These are phyloP conservation scores for Hoplodrina ambigua DNA, from an alignment of 2,888 invertebrate genomes.

Conservation along the genomic window DNA sequence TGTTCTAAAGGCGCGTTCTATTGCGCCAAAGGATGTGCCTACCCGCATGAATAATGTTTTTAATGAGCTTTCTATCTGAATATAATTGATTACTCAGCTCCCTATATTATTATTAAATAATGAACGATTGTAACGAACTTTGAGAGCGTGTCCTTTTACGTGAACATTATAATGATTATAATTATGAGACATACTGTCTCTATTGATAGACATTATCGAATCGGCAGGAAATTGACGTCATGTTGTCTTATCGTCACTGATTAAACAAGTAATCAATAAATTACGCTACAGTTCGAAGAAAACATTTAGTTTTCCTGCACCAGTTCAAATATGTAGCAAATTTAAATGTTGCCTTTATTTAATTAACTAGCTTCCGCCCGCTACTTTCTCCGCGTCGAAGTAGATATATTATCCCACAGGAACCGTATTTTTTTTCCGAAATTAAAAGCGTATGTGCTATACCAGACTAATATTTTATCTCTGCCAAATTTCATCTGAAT, in stretches of 20 bases:
- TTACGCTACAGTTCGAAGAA: background rate
- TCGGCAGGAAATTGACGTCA: constrained; percentile 14
- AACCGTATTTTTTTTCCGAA: no score
- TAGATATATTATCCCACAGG: no score
- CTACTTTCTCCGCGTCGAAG: no score
- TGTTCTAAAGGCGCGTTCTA: no score
- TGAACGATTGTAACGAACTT: constrained; percentile 12
- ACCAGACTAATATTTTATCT: no score
- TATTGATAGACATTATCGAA: constrained; percentile 2
- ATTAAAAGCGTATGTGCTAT: no score
- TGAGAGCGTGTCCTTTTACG: constrained; percentile 12
- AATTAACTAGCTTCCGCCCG: background rate
- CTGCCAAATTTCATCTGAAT: no score
- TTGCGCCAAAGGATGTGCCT: constrained; percentile 32
- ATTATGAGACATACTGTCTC: constrained; percentile 32
- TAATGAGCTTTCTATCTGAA: constrained; percentile 55
- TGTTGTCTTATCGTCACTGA: constrained; percentile 17
- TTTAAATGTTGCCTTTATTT: background rate
- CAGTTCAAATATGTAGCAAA: background rate
- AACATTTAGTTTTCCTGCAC: no score
- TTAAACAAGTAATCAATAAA: background rate
- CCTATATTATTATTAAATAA: constrained; percentile 31
- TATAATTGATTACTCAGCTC: constrained; percentile 45
- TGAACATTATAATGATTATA: constrained; percentile 22
- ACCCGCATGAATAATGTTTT: constrained; percentile 37